These are phyloP conservation scores for Papilio glaucus DNA, from an alignment of 1,140 invertebrate genomes.

Conservation along the genomic window DNA sequence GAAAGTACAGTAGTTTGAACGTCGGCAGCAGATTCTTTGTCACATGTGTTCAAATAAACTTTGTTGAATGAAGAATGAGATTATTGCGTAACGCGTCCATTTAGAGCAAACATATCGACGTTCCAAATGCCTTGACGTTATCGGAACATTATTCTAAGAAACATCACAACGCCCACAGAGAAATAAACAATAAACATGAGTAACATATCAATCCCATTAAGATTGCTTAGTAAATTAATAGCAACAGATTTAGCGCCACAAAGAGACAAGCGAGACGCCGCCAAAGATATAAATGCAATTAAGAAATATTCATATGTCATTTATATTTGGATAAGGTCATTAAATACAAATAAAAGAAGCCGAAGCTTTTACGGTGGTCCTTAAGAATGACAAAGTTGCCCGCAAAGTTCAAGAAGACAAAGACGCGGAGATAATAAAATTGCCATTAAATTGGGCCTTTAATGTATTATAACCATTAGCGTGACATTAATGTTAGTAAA, in stretches of 20 bases:
- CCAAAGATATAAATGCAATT: slow-evolving; percentile 54
- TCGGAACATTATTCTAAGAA: slow-evolving; percentile 1
- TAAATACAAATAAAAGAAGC: slow-evolving; percentile 57
- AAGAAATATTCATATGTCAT: slow-evolving; percentile 44
- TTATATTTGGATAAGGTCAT: slow-evolving; percentile 64
- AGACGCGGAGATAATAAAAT: slow-evolving; percentile 41
- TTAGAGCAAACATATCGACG: not conserved
- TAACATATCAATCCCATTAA: slow-evolving; percentile 20
- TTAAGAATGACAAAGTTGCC: slow-evolving; percentile 44
- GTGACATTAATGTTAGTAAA: slow-evolving; percentile 35
- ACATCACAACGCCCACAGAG: not conserved
- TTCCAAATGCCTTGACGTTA: not conserved
- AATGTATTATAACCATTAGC: slow-evolving; percentile 43
- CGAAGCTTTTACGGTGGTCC: slow-evolving; percentile 54
- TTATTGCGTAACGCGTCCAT: not conserved
- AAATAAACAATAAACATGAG: slow-evolving; percentile 12
- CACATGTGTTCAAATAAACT: not conserved
- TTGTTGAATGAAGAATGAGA: not conserved
- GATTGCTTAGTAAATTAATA: slow-evolving; percentile 25
- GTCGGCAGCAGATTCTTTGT: not conserved
- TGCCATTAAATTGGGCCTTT: slow-evolving; percentile 40
- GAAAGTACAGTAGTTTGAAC: not conserved
- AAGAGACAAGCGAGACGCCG: slow-evolving; percentile 47
- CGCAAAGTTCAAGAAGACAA: slow-evolving; percentile 45
- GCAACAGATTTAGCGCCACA: slow-evolving; percentile 14